These are phyloP conservation scores for Pseudomyrmex pallidus DNA, from an alignment of 1,140 invertebrate genomes.

Conservation along the genomic window DNA sequence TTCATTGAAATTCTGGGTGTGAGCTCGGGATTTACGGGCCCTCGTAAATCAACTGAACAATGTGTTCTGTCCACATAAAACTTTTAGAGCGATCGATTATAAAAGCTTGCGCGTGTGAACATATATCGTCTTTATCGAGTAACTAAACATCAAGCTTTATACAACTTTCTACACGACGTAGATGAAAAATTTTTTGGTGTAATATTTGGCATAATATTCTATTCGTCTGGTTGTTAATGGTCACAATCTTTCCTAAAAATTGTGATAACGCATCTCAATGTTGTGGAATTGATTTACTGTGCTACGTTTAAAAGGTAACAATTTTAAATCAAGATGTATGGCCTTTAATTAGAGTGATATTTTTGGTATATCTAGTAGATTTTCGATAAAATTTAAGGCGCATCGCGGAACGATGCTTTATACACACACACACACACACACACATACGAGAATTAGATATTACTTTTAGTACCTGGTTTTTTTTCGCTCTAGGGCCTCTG, in stretches of 20 bases:
- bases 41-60: conserved; percentile 65
- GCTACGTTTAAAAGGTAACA: not conserved
- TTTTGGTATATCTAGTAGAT: not conserved
- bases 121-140: not conserved
- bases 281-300: not conserved
- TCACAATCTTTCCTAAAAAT: not conserved
- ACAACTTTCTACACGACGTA: not conserved
- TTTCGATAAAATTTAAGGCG: conserved; percentile 5
- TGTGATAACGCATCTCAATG: conserved; percentile 17
- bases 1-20: conserved; percentile 87
- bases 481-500: conserved; percentile 44
- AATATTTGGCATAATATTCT: not conserved
- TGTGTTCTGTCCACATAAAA: conserved; percentile 11
- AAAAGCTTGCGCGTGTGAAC: conserved; percentile 5
- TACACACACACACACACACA: too few relatives aligned
- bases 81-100: not conserved
- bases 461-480: conserved; percentile 77
- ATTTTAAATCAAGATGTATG: not conserved
- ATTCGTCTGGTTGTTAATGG: not conserved
- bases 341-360: conserved; percentile 35
- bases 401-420: conserved; percentile 4
- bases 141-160: not conserved
- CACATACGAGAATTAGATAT: conserved; percentile 14
- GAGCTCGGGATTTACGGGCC: conserved; percentile 84
- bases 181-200: not conserved